phyloP scores from a whole-genome alignment of 2,888 invertebrate genomes.

The Brachycybe producta region DNA sequence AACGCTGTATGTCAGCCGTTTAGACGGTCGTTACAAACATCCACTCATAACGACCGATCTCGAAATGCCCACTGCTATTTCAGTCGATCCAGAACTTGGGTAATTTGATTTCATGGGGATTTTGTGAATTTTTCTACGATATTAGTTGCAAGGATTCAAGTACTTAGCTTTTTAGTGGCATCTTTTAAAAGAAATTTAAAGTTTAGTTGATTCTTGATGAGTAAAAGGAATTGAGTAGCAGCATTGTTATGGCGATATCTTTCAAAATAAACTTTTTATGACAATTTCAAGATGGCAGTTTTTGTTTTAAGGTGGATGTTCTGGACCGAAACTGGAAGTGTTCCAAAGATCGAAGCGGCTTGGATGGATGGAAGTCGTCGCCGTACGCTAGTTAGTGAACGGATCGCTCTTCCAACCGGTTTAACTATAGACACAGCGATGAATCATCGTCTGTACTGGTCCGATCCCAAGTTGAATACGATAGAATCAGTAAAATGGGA shows the following conservation, averaged over 20 bases:
- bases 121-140: no score
- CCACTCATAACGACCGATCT: slow-evolving; percentile 55
- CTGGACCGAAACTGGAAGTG: slow-evolving; percentile 85
- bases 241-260: no score
- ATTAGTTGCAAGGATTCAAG: no score
- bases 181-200: no score
- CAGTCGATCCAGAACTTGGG: slow-evolving; percentile 50
- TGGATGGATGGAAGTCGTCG: slow-evolving; percentile 60
- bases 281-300: no score
- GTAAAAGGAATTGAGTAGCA: no score
- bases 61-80: slow-evolving; percentile 77
- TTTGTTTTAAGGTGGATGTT: slow-evolving; percentile 42
- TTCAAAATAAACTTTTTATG: no score
- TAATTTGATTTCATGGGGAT: no score
- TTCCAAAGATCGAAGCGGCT: slow-evolving; percentile 65
- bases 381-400: slow-evolving; percentile 56
- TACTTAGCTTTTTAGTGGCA: no score
- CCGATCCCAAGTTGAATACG: slow-evolving; percentile 78
- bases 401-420: slow-evolving; percentile 74
- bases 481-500: slow-evolving; percentile 76
- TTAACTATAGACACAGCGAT: slow-evolving; percentile 79
- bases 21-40: slow-evolving; percentile 76
- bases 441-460: slow-evolving; percentile 87
- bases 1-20: slow-evolving; percentile 66
- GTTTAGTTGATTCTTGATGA: no score